Evolutionary conservation across 2,113 vertebrate species (phyloP).

Genomic region (Setophaga kirtlandii): DNA sequence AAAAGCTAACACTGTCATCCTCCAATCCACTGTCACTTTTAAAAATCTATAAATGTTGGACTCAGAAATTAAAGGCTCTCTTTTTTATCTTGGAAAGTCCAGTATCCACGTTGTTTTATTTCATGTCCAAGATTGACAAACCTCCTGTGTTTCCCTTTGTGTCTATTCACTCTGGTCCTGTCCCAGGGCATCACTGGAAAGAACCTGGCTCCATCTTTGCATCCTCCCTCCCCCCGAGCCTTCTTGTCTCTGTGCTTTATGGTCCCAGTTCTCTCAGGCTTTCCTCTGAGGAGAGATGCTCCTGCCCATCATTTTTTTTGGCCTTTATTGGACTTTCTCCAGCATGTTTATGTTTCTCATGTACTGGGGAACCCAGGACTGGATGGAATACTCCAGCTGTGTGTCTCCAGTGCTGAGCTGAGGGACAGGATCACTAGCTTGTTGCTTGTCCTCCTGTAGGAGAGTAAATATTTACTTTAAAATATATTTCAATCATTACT

Average conservation of each 20-base stretch:
- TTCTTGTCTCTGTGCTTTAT: not conserved
- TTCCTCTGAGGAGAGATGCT: not conserved
- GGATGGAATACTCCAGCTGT: not conserved
- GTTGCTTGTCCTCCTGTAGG: not conserved
- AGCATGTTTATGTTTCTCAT: not conserved
- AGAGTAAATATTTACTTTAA: not conserved
- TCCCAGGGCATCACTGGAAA: not conserved
- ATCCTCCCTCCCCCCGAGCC: rapidly evolving
- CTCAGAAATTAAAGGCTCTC: too few relatives aligned
- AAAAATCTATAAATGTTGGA: too few relatives aligned
- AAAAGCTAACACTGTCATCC: too few relatives aligned
- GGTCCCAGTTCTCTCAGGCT: not conserved
- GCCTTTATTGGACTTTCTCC: not conserved
- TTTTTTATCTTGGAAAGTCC: too few relatives aligned
- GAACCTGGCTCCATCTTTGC: not conserved
- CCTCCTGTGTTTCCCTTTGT: not conserved
- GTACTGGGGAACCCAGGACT: not conserved
- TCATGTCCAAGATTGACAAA: too few relatives aligned
- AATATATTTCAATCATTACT: not conserved
- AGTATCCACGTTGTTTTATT: too few relatives aligned
- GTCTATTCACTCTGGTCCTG: not conserved
- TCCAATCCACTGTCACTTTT: too few relatives aligned
- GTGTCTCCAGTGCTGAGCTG: not conserved
- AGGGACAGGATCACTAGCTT: not conserved
- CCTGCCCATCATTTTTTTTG: too few relatives aligned